Percentiles rank a stretch among this genome's conserved stretches.
Conservation (phyloP, 2,888 invertebrate genomes). For the Leucozona laternaria region DNA sequence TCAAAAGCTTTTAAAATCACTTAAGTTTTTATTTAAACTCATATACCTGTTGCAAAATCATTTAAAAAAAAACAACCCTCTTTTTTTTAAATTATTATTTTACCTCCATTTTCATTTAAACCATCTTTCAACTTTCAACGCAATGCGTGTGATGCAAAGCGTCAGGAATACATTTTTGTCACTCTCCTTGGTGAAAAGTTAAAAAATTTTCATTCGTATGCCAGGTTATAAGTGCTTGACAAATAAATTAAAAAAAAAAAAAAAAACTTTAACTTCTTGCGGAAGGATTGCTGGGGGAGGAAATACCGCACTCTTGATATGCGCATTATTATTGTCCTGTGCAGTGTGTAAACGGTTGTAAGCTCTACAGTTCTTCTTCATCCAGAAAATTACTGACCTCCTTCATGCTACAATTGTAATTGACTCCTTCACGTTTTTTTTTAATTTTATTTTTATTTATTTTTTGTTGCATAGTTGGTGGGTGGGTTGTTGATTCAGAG, state of each 20-base stretch:
- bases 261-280: slow-evolving; percentile 13
- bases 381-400: slow-evolving; percentile 67
- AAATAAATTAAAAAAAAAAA: slow-evolving; percentile 55
- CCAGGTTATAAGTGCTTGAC: slow-evolving; percentile 61
- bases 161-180: neutral
- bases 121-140: neutral
- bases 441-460: neutral
- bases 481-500: neutral
- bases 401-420: slow-evolving; percentile 54
- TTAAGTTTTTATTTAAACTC: no score
- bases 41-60: neutral
- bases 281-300: neutral
- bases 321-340: neutral
- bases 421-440: slow-evolving; percentile 45
- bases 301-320: neutral
- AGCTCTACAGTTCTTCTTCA: slow-evolving; percentile 35
- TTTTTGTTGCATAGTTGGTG: neutral
- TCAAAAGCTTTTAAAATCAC: no score
- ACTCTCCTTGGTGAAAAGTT: slow-evolving; percentile 26
- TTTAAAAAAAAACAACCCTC: neutral
- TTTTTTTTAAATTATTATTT: neutral
- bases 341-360: neutral
- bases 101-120: neutral
- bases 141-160: neutral
- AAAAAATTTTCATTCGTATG: slow-evolving; percentile 17